Evolutionary conservation across 2,797 vertebrate species (phyloP), one percentile per base, ranked within the genome.

Genomic region (Pipistrellus kuhlii): DNA sequence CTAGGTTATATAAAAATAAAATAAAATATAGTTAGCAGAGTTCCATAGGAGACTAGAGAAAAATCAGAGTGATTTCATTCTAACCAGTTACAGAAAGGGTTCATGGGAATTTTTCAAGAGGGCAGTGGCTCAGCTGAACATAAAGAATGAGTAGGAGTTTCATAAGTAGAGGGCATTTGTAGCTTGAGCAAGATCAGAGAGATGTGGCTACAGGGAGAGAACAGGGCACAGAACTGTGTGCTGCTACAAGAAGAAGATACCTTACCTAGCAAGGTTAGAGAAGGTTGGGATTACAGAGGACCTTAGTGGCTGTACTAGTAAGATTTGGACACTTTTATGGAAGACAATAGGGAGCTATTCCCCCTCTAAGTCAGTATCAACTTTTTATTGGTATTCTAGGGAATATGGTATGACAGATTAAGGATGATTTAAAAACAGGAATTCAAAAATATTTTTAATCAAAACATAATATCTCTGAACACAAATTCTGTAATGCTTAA

Each of bases 401-500:
- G 13, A 88, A 84, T 59, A 2, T 51, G 17, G 30, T 91, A 78
- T n/a, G 21, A 30, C 6, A 71, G 14, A 82, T 46, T 48, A 80
- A 88, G 9, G n/a, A 83, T 66, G 20, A 6, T 25, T 95, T 91
- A 77, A 69, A 96, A 85, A 69, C 1, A 55, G 9, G 4, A 68
- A 64, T 91, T 87, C 1, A 75, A 85, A 80, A 90, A 90, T 62
- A 41, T 5, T 0, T n/a, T 91, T 88, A 88, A 92, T 88, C 51
- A 75, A 94, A 93, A 71, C n/a, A 41, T 57, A 86, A 66, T 84
- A 59, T 32, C 32, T 93, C 72, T 75, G 44, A 89, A 89, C 53
- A 89, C 46, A 94, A 85, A 92, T 27, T 92, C 32, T 68, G 5
- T 82, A 71, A 84, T 83, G 66, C 48, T 91, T 94, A 57, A 87